phyloP scores from a whole-genome alignment of 1,140 invertebrate species.

The Drosophila busckii region DNA sequence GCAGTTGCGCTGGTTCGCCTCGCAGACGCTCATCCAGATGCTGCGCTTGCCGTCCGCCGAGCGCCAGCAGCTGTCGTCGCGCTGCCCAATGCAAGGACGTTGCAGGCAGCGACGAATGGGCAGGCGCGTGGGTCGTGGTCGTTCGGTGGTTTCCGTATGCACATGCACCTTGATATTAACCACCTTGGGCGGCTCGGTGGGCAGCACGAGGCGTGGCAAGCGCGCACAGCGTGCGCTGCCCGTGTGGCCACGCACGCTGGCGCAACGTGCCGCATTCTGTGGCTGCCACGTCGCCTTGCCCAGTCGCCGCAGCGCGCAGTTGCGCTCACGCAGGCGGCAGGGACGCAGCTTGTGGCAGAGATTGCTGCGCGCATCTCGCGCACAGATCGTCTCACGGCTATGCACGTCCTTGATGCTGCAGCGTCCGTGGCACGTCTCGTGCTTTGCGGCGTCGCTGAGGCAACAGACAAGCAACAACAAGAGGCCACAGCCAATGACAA shows the following conservation, averaged over 20 bases:
- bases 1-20: conserved; percentile 28
- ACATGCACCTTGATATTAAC: no score
- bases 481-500: conserved; percentile 18
- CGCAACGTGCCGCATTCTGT: conserved; percentile 15
- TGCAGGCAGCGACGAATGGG: conserved; percentile 13
- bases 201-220: not conserved
- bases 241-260: conserved; percentile 6
- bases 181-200: not conserved
- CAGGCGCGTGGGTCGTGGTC: not conserved
- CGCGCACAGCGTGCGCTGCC: conserved; percentile 23
- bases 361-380: conserved; percentile 29
- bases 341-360: conserved; percentile 44
- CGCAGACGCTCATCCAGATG: conserved; percentile 21
- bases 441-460: not conserved
- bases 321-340: conserved; percentile 46
- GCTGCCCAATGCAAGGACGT: conserved; percentile 11
- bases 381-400: conserved; percentile 23
- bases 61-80: conserved; percentile 36
- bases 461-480: conserved; percentile 28
- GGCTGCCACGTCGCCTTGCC: conserved; percentile 10
- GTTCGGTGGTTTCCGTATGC: no score
- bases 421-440: conserved; percentile 47
- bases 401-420: conserved; percentile 20
- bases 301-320: conserved; percentile 27
- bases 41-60: conserved; percentile 9